A percentile compares a stretch with the other conserved stretches of the same genome.
phyloP scores from a whole-genome alignment of 2,888 invertebrate species.

The Drosophila crucigera region DNA sequence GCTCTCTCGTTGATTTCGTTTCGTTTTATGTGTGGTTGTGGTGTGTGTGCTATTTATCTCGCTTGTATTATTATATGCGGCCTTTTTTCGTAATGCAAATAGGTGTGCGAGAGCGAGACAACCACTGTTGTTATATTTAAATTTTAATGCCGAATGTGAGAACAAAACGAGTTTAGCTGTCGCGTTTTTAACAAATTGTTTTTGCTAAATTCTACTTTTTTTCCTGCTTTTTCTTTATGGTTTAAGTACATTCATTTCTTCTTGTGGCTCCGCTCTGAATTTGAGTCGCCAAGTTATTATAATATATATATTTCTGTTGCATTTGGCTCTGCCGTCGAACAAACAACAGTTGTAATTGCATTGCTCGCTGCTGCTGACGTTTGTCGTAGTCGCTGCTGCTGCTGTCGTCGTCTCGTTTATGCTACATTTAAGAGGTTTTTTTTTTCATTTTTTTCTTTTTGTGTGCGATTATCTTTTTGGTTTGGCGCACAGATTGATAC shows the following conservation, averaged over 20 bases:
- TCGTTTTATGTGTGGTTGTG: constrained; percentile 26
- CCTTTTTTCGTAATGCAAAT: constrained; percentile 56
- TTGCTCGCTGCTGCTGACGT: constrained; percentile 69
- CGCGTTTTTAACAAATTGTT: constrained; percentile 72
- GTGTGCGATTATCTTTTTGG: constrained; percentile 62
- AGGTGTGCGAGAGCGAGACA: constrained; percentile 53
- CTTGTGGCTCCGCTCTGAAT: constrained; percentile 21
- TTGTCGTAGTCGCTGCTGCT: constrained; percentile 52
- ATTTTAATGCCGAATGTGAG: constrained; percentile 75
- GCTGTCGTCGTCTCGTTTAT: constrained; percentile 57
- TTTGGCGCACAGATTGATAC: constrained; percentile 30
- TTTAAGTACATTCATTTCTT: constrained; percentile 19
- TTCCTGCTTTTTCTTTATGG: constrained; percentile 11
- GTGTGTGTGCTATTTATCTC: constrained; percentile 53
- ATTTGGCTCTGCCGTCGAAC: constrained; percentile 5
- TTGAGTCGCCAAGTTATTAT: constrained; percentile 1
- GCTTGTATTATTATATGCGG: constrained; percentile 63
- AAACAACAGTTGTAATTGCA: constrained; percentile 39
- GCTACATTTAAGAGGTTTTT: constrained; percentile 62
- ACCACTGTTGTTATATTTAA: constrained; percentile 64
- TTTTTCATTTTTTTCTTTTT: constrained; percentile 41
- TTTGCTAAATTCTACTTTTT: constrained; percentile 27
- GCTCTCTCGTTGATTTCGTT: constrained; percentile 55
- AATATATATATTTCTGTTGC: constrained; percentile 4
- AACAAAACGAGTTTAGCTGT: constrained; percentile 69